Evolutionary conservation across 2,113 vertebrate species (phyloP), one percentile per base, ranked within the genome.

Genomic region (Platysternon megacephalum): DNA sequence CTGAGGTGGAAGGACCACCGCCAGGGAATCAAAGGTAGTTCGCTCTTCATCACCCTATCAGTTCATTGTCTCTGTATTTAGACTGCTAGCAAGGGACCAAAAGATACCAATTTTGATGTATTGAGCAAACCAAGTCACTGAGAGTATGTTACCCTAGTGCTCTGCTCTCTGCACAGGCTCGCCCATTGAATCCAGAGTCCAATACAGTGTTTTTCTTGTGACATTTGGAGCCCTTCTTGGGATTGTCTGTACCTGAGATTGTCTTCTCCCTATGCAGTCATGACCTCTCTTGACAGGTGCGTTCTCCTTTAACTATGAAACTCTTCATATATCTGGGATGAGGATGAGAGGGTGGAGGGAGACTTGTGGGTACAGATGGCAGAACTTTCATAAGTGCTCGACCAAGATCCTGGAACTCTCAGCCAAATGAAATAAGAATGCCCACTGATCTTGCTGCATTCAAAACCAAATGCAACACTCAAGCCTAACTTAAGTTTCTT

Each of bases 81-180:
- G 16, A 79, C 8, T 84, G 0, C 10, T 0, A 19, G n/a, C 11
- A 11, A 48, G 7, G 35, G 22, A 6, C 22, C 58, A 35, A 3
- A 65, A 49, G 74, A 29, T 21, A 21, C 35, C 14, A 76, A 51
- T 16, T 17, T 53, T 79, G 68, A 81, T 65, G 58, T 65, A 14
- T 35, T 65, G 79, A 89, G 46, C 0, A 0, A 17, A 10, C 0
- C 1, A 74, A 35, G 58, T 65, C 68, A 74, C 19, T 29, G 61
- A 48, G 53, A 58, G 28, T 1, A 1, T 5, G 1, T 29, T 86
- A 2, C 0, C 51, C 82, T 79, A 85, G 9, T 51, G 16, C 7
- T 51, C 29, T 56, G 48, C 89, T 84, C 0, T 42, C 21, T 42
- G n/a, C 2, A 0, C 12, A 89, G 1, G 14, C n/a, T 35, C 19